These are phyloP conservation scores for Phaenicophaeus curvirostris DNA, from an alignment of 2,797 vertebrate species.

Conservation along the genomic window DNA sequence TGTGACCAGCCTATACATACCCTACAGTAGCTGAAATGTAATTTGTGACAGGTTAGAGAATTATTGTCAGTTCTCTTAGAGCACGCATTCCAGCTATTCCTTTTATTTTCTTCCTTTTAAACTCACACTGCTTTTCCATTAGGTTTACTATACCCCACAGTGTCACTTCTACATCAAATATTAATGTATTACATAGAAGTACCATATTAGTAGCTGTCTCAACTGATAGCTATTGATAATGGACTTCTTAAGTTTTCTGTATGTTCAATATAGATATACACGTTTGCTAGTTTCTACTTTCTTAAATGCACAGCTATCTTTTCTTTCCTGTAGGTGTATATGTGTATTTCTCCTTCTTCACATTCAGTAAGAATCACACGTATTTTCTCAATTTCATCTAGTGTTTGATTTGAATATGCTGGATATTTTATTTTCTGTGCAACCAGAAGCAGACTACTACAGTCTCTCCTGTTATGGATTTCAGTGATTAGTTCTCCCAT, in stretches of 20 bases:
- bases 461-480: background rate
- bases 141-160: constrained; percentile 27
- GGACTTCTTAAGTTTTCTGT: constrained; percentile 15
- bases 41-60: constrained; percentile 72
- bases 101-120: constrained; percentile 68
- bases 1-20: constrained; percentile 81
- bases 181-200: constrained; percentile 17
- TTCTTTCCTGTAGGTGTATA: background rate
- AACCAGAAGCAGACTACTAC: background rate
- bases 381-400: background rate
- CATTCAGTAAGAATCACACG: background rate
- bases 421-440: background rate
- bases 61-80: constrained; percentile 67
- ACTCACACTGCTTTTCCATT: constrained; percentile 32
- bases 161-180: constrained; percentile 61
- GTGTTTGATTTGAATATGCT: background rate
- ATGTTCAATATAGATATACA: background rate
- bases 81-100: constrained; percentile 36
- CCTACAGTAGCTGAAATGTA: constrained; percentile 74
- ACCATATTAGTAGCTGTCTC: background rate
- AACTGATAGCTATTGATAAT: constrained; percentile 33
- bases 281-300: constrained; percentile 6
- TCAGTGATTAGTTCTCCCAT: background rate
- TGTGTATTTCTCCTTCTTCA: background rate
- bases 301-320: background rate